A percentile compares a stretch with the other conserved stretches of the same genome.
These are phyloP conservation scores for Montipora capricornis DNA, from an alignment of 64 coral and sea anemone species.

Conservation along the genomic window DNA sequence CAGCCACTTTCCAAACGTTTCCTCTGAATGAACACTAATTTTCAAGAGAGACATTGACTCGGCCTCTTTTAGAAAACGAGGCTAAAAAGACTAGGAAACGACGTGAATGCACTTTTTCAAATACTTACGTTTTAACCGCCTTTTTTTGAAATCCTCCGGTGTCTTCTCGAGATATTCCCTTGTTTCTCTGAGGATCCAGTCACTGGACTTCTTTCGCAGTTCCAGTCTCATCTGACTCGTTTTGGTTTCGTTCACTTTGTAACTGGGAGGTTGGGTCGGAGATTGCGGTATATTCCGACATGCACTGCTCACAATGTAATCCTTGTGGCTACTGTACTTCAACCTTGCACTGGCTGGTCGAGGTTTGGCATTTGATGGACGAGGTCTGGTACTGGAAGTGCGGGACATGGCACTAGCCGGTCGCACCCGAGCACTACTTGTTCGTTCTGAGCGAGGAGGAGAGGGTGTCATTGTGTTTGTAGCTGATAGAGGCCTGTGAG, in stretches of 20 bases:
- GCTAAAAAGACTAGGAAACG: neutral
- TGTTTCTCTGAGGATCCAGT: conserved; percentile 82
- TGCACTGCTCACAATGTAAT: conserved; percentile 86
- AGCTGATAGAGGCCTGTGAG: conserved; percentile 74
- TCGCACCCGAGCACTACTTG: conserved; percentile 61
- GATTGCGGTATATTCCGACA: conserved; percentile 68
- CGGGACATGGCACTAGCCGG: conserved; percentile 75
- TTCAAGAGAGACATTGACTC: too few species aligned
- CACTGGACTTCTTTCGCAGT: conserved; percentile 77
- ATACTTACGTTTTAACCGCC: conserved; percentile 45
- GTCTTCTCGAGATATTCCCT: conserved; percentile 77
- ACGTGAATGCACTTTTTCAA: neutral
- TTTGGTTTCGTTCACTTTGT: conserved; percentile 64
- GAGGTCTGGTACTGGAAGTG: conserved; percentile 22
- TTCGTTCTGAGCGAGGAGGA: conserved; percentile 60
- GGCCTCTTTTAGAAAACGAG: neutral
- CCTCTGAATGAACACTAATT: too few species aligned
- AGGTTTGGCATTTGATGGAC: conserved; percentile 46
- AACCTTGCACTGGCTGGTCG: conserved; percentile 70
- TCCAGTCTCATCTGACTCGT: conserved; percentile 76
- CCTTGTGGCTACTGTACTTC: conserved; percentile 85
- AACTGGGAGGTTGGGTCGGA: neutral
- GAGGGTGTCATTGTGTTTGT: conserved; percentile 69
- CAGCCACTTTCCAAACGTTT: too few species aligned
- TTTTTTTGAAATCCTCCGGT: conserved; percentile 78